Evolutionary conservation across 2,888 invertebrate species (phyloP).

Genomic region (Trachelus iudaicus): DNA sequence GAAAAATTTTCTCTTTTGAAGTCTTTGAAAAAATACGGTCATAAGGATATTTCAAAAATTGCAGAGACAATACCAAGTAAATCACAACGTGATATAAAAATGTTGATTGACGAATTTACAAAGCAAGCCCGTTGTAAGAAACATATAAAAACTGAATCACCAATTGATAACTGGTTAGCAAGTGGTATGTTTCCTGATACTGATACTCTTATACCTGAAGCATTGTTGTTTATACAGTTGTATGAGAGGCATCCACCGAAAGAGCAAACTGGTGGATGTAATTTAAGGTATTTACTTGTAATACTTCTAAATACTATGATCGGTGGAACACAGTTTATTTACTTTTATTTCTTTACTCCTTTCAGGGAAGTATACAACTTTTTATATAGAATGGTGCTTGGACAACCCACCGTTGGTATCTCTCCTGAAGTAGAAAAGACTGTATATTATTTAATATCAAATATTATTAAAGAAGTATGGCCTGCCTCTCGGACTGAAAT

Average conservation of each 20-base stretch:
- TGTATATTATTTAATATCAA: conserved; percentile 34
- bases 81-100: conserved; percentile 35
- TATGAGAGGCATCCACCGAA: conserved; percentile 52
- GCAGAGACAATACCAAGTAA: conserved; percentile 40
- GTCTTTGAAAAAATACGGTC: conserved; percentile 47
- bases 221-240: conserved; percentile 49
- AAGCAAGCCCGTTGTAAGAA: conserved; percentile 20
- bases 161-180: conserved; percentile 45
- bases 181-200: conserved; percentile 39
- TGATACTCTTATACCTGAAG: conserved; percentile 43
- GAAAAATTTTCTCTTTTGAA: conserved; percentile 48
- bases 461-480: conserved; percentile 38
- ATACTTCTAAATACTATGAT: neutral
- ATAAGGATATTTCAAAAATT: conserved; percentile 41
- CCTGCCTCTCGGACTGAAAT: conserved; percentile 25
- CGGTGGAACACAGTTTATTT: neutral
- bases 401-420: conserved; percentile 31
- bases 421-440: conserved; percentile 30
- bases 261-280: conserved; percentile 40
- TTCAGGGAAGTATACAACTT: conserved; percentile 53
- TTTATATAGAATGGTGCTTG: conserved; percentile 43
- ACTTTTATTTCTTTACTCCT: conserved; percentile 10
- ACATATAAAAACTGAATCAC: conserved; percentile 8
- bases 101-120: conserved; percentile 45
- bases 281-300: conserved; percentile 35